phyloP scores from a whole-genome alignment of 2,888 invertebrate genomes.

The Melolontha melolontha region DNA sequence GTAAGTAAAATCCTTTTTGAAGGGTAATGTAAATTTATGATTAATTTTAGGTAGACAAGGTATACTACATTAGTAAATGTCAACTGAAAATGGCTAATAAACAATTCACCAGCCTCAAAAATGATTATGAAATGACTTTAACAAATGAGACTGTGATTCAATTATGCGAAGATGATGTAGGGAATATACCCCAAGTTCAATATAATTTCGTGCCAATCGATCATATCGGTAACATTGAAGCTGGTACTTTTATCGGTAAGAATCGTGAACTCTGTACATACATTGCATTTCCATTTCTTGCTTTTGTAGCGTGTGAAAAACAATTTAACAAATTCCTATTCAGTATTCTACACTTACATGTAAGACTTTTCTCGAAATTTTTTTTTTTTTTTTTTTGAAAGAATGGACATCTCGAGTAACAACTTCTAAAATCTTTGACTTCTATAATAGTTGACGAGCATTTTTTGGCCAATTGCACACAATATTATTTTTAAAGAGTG shows the following conservation, averaged over 20 bases:
- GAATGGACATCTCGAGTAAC: too few species aligned
- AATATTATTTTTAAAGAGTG: too few species aligned
- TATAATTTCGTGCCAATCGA: slow-evolving; percentile 84
- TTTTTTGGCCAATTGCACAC: too few species aligned
- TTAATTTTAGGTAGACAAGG: slow-evolving; percentile 67
- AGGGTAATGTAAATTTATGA: background rate
- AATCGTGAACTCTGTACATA: slow-evolving; percentile 28
- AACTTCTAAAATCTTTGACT: too few species aligned
- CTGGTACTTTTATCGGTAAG: slow-evolving; percentile 80
- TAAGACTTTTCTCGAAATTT: too few species aligned
- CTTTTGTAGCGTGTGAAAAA: too few species aligned
- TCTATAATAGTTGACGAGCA: too few species aligned
- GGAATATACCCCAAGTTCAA: slow-evolving; percentile 78
- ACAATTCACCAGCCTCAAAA: slow-evolving; percentile 83
- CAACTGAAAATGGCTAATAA: slow-evolving; percentile 94
- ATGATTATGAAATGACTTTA: slow-evolving; percentile 97
- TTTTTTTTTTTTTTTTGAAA: too few species aligned
- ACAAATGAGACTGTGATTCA: slow-evolving; percentile 70
- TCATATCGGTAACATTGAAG: slow-evolving; percentile 75
- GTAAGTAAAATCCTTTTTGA: slow-evolving; percentile 62
- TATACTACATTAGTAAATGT: slow-evolving; percentile 89
- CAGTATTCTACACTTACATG: too few species aligned
- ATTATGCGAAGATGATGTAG: slow-evolving; percentile 67
- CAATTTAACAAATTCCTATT: too few species aligned
- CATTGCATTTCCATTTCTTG: slow-evolving; percentile 49